phyloP scores from a whole-genome alignment of 2,888 invertebrate genomes.

The Camptogramma bilineatum region DNA sequence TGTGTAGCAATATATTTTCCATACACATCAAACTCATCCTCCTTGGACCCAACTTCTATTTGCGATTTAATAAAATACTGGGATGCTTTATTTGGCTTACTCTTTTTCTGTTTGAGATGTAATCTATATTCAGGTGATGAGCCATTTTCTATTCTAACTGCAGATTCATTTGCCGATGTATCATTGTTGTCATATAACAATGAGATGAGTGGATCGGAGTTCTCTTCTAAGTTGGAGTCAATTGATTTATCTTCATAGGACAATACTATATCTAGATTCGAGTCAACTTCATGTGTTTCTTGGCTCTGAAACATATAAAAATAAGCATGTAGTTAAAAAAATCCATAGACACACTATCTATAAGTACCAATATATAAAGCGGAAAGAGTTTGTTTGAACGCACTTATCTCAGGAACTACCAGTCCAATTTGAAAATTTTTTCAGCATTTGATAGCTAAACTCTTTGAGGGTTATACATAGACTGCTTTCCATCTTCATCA shows the following conservation, averaged over 20 bases:
- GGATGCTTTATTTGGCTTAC: slow-evolving; percentile 10
- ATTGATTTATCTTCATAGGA: slow-evolving; percentile 53
- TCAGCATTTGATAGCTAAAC: too few species aligned
- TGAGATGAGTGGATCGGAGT: slow-evolving; percentile 64
- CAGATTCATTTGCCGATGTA: slow-evolving; percentile 47
- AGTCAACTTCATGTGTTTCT: slow-evolving; percentile 65
- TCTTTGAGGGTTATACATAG: too few species aligned
- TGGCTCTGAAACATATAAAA: slow-evolving; percentile 13
- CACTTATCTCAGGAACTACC: too few species aligned
- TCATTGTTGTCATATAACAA: slow-evolving; percentile 62
- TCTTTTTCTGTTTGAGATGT: slow-evolving; percentile 38
- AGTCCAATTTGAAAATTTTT: too few species aligned
- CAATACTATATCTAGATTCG: slow-evolving; percentile 62
- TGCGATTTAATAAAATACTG: slow-evolving; percentile 49
- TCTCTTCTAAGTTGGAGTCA: slow-evolving; percentile 55
- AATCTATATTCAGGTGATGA: slow-evolving; percentile 57
- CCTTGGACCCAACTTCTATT: slow-evolving; percentile 45
- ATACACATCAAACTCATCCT: slow-evolving; percentile 74
- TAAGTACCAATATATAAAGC: too few species aligned
- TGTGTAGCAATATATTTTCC: slow-evolving; percentile 71
- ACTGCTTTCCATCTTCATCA: too few species aligned
- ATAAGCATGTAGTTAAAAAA: background rate
- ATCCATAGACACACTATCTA: too few species aligned
- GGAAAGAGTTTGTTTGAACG: too few species aligned
- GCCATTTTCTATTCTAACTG: slow-evolving; percentile 47